Base-by-base conservation (phyloP, 1,140 invertebrate genomes). In the Neodiprion lecontei region DNA sequence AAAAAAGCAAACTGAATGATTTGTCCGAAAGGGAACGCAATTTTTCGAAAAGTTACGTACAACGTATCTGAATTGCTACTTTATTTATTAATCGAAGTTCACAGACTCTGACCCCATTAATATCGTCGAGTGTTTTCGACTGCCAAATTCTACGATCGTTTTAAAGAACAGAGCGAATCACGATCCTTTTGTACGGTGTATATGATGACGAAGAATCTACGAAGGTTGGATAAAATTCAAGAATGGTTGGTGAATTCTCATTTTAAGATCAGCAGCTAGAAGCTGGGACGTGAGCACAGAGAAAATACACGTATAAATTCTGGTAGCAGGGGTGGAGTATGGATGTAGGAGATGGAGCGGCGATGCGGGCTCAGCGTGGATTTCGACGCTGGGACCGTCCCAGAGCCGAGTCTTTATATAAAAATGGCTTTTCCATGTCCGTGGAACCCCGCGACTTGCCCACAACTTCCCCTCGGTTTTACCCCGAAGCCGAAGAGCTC, bases 391-490 rank as follows among this genome's bases (percentile, higher is more conserved):
- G 71, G 74, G 11, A 61, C 70, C 75, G 67, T 74, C 71, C 74
- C 48, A 67, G 69, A 73, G 73, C 70, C 68, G 23, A 61, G 53
- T 61, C 71, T 77, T 82, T 79, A 82, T 81, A 75, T 80, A 83
- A 86, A 80, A 86, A 86, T 86, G 85, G 83, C 83, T 84, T 86
- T 86, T 86, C 79, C 84, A 78, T 85, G 85, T 87, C 82, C 79
- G 72, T 79, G 79, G 78, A 81, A 76, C 79, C 79, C 77, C 76
- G 23, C 70, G 70, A 71, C 70, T 71, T 48, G 23, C n/a, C 23
- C 70, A 50, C 70, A 71, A 71, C 53, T 61, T 71, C 48, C 21
- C 70, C n/a, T 17, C 70, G 70, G 70, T 48, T 71, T 61, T 61
- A 61, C 53, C 53, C 53, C 5, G 53, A 9, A 17, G 53, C 11